Evolutionary conservation across 2,797 vertebrate species (phyloP).

Genomic region (Tauraco hartlaubi): DNA sequence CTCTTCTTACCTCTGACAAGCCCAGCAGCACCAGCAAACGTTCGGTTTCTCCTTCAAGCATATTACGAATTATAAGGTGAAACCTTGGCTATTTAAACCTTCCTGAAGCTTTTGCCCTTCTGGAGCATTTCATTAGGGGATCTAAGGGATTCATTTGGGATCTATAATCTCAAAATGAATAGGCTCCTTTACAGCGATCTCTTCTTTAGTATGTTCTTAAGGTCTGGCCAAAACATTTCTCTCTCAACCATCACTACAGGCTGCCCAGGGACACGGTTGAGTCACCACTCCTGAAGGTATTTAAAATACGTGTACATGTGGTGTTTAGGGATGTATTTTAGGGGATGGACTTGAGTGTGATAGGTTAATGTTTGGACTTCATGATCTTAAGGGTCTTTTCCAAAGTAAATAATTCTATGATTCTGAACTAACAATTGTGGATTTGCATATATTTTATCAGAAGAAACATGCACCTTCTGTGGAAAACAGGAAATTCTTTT

Average conservation of each 20-base stretch:
- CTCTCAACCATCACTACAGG: background rate
- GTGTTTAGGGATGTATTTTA: too few relatives aligned
- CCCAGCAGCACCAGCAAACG: background rate
- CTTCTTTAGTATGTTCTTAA: background rate
- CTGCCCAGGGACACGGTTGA: background rate
- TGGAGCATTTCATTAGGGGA: background rate
- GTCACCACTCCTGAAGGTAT: too few relatives aligned
- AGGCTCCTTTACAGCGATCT: background rate
- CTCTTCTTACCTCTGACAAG: background rate
- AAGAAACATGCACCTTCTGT: background rate
- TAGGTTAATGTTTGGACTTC: too few relatives aligned
- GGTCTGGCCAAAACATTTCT: background rate
- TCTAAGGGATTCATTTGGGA: background rate
- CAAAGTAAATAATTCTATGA: background rate
- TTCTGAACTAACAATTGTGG: background rate
- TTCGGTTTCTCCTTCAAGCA: background rate
- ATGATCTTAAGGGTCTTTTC: too few relatives aligned
- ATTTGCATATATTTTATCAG: background rate
- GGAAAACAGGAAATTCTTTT: background rate
- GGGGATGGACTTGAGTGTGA: too few relatives aligned
- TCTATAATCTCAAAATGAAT: background rate
- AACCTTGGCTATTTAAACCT: background rate
- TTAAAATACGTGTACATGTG: too few relatives aligned
- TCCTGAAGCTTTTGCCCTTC: background rate
- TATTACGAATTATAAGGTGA: background rate